A percentile compares a stretch with the other conserved stretches of the same genome.
Conservation (phyloP, 2,888 invertebrate species). For the Drosophila acutilabella region DNA sequence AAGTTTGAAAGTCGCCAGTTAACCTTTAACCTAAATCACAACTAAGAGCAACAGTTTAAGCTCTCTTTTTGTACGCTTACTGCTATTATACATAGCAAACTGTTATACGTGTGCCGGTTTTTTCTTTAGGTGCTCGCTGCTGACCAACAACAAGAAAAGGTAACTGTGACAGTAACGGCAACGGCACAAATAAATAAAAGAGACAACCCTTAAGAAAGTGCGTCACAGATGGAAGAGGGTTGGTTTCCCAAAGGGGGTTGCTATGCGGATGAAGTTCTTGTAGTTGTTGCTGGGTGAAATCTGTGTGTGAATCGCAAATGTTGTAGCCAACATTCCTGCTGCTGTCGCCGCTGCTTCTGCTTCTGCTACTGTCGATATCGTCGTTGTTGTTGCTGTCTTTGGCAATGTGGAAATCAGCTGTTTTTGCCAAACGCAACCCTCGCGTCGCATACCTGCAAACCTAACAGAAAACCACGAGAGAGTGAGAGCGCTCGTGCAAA, state of each 20-base stretch:
- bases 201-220: conserved; percentile 65
- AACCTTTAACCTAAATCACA: conserved; percentile 77
- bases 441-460: conserved; percentile 50
- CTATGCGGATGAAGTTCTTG: conserved; percentile 32
- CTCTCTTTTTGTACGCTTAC: conserved; percentile 43
- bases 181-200: conserved; percentile 10
- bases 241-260: conserved; percentile 49
- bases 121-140: conserved; percentile 16
- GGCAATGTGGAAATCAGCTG: conserved; percentile 62
- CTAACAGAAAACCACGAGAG: conserved; percentile 6
- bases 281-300: conserved; percentile 40
- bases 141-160: conserved; percentile 29
- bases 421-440: conserved; percentile 54
- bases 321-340: conserved; percentile 41
- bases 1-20: conserved; percentile 66
- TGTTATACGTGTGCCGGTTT: conserved; percentile 63
- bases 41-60: conserved; percentile 71
- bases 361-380: conserved; percentile 4
- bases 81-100: conserved; percentile 49
- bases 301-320: conserved; percentile 36
- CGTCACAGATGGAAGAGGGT: conserved; percentile 53
- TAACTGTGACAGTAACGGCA: conserved; percentile 14
- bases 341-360: conserved; percentile 6
- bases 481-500: conserved; percentile 18
- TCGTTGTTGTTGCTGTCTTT: conserved; percentile 18